phyloP scores from a whole-genome alignment of 2,113 vertebrate species.

The Craseonycteris thonglongyai region DNA sequence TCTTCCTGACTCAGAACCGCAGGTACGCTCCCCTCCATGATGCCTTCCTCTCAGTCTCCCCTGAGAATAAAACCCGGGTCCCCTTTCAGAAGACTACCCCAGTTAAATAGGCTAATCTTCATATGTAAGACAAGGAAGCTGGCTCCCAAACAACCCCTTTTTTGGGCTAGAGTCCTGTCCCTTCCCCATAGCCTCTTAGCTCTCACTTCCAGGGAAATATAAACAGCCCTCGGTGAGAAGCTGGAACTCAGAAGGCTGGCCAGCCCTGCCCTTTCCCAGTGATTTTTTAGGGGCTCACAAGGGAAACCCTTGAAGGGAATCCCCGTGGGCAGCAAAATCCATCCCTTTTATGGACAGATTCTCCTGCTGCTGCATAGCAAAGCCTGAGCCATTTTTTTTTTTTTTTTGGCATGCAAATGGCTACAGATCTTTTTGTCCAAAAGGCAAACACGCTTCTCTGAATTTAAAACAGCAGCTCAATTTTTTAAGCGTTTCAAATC shows the following conservation, averaged over 20 bases:
- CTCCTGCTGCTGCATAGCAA: slow-evolving; percentile 40
- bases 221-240: background rate
- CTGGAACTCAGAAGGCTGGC: background rate
- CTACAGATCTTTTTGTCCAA: slow-evolving; percentile 21
- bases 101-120: background rate
- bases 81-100: background rate
- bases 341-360: slow-evolving; percentile 74
- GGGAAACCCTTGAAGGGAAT: slow-evolving; percentile 72
- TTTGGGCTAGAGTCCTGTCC: slow-evolving; percentile 23
- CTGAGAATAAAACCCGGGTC: background rate
- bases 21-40: fast-evolving
- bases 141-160: slow-evolving; percentile 57
- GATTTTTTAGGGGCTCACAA: slow-evolving; percentile 42
- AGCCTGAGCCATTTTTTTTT: slow-evolving; percentile 16
- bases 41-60: background rate
- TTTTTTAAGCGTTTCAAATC: slow-evolving; percentile 28
- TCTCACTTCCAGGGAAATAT: background rate
- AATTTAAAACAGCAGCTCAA: slow-evolving; percentile 17
- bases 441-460: slow-evolving; percentile 20
- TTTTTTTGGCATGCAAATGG: slow-evolving; percentile 30
- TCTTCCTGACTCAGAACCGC: background rate
- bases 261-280: background rate
- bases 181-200: background rate
- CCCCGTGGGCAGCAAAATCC: slow-evolving; percentile 58
- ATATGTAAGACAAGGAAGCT: background rate